Conservation (phyloP, 2,113 vertebrate species). For the Rhadina sibilatrix region DNA sequence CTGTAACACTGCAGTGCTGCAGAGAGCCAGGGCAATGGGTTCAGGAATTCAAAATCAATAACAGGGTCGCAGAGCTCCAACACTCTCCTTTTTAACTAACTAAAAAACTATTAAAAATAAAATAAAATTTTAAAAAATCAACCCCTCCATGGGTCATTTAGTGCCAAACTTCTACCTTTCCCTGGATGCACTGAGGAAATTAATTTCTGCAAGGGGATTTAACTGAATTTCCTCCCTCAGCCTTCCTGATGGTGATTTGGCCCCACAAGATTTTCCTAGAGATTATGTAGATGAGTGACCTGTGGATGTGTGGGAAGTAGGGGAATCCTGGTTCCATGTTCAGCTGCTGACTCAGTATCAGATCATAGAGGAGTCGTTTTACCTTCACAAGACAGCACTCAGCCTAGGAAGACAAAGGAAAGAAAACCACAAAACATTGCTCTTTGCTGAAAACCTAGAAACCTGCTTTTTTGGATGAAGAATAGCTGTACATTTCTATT, state of each 20-base stretch:
- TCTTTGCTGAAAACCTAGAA: not conserved
- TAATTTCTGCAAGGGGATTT: not conserved
- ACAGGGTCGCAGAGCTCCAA: not conserved
- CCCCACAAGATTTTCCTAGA: not conserved
- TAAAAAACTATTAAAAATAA: not conserved
- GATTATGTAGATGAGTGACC: not conserved
- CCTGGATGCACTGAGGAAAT: not conserved
- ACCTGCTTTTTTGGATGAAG: not conserved
- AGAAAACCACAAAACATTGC: not conserved
- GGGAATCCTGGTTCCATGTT: constrained; percentile 3
- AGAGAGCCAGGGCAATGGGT: not conserved
- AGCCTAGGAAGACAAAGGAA: not conserved
- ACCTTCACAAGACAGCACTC: not conserved
- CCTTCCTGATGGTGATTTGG: not conserved
- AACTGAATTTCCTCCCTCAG: not conserved
- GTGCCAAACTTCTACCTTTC: not conserved
- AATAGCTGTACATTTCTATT: not conserved
- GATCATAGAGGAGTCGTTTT: not conserved
- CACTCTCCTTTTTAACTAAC: not conserved
- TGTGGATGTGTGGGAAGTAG: not conserved
- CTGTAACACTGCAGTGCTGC: not conserved
- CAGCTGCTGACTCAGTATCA: constrained; percentile 21
- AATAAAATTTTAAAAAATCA: not conserved
- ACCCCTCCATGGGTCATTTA: not conserved
- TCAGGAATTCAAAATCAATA: not conserved